Percentiles rank a stretch among this genome's conserved stretches.
Conservation (phyloP, 1,140 invertebrate genomes). For the Octopus bimaculoides region DNA sequence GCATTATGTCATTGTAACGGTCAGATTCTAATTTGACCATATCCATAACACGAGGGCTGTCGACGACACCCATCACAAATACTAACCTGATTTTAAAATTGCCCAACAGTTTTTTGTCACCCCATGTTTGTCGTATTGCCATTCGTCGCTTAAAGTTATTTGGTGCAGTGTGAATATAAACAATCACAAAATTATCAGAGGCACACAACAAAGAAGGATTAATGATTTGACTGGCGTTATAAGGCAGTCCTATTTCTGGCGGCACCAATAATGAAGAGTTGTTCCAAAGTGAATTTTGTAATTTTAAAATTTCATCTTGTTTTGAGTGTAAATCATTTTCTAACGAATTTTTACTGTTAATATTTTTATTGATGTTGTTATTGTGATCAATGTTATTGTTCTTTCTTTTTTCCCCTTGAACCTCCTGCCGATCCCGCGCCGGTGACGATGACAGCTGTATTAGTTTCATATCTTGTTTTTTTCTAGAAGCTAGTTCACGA, state of each 20-base stretch:
- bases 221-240: slow-evolving; percentile 33
- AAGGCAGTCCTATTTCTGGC: slow-evolving; percentile 15
- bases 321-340: neutral
- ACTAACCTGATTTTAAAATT: slow-evolving; percentile 50
- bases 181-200: slow-evolving; percentile 29
- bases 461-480: neutral
- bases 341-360: neutral
- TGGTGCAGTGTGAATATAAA: slow-evolving; percentile 49
- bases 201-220: slow-evolving; percentile 27
- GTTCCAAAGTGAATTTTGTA: neutral
- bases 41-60: slow-evolving; percentile 53
- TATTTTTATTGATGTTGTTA: neutral
- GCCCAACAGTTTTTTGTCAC: slow-evolving; percentile 27
- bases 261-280: neutral
- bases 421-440: neutral
- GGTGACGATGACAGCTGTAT: neutral
- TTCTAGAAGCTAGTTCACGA: neutral
- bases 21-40: slow-evolving; percentile 65
- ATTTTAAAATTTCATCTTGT: neutral
- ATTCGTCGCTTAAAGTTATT: slow-evolving; percentile 42
- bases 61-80: slow-evolving; percentile 70
- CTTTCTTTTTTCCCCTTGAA: neutral
- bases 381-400: neutral
- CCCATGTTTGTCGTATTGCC: slow-evolving; percentile 53
- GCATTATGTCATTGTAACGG: slow-evolving; percentile 70